These are phyloP conservation scores for Acronicta aceris DNA, from an alignment of 2,888 invertebrate genomes.

Conservation along the genomic window DNA sequence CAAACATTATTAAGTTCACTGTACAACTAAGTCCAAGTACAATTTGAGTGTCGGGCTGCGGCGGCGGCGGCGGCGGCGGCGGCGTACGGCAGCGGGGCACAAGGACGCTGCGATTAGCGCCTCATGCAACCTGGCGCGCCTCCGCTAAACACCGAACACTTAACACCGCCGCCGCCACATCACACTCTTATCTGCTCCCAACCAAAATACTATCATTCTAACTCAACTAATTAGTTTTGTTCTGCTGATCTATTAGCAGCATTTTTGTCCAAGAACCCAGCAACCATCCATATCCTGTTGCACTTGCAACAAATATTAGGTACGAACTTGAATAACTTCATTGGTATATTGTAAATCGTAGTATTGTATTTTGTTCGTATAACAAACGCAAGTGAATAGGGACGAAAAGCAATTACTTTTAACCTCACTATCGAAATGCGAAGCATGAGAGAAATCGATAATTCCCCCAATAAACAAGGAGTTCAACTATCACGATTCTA, in stretches of 20 bases:
- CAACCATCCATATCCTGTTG: too few species aligned
- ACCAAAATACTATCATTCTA: background rate
- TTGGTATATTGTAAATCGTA: too few species aligned
- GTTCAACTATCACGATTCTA: constrained; percentile 53
- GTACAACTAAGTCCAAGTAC: background rate
- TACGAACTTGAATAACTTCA: too few species aligned
- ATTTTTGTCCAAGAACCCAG: background rate
- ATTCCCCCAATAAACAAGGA: constrained; percentile 71
- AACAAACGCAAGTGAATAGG: too few species aligned
- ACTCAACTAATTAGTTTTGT: background rate
- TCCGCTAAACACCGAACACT: constrained; percentile 61
- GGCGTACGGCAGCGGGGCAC: constrained; percentile 30
- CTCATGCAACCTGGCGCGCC: constrained; percentile 55
- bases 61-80: constrained; percentile 9
- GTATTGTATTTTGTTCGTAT: background rate
- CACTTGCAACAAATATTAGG: too few species aligned
- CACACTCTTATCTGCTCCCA: background rate
- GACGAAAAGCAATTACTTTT: constrained; percentile 40
- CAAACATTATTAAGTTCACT: constrained; percentile 4
- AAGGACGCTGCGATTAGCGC: constrained; percentile 69
- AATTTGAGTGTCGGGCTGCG: constrained; percentile 15
- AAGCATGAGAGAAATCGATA: constrained; percentile 85
- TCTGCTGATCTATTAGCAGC: too few species aligned
- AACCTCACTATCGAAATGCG: constrained; percentile 54
- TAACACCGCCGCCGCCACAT: constrained; percentile 40